Evolutionary conservation across 2,113 vertebrate species (phyloP).

Genomic region (Marcusenius ussheri): DNA sequence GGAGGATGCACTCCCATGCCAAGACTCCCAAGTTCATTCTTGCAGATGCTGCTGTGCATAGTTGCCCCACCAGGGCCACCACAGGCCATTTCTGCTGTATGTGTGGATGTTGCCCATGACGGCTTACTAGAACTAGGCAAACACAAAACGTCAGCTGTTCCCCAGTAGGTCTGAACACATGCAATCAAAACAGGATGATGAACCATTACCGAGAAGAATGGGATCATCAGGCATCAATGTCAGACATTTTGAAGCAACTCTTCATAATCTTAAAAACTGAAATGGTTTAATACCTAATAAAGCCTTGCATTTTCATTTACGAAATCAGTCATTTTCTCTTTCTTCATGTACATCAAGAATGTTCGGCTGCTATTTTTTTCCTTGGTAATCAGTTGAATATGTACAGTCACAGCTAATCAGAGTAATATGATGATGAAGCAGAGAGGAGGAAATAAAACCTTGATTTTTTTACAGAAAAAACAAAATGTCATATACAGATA

Average conservation of each 20-base stretch:
- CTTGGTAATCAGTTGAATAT: background rate
- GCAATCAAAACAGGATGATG: background rate
- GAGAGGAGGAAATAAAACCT: background rate
- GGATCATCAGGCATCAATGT: background rate
- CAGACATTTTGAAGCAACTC: background rate
- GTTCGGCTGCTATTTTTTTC: background rate
- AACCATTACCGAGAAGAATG: background rate
- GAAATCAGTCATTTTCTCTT: background rate
- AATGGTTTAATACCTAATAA: background rate
- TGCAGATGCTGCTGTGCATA: constrained; percentile 43
- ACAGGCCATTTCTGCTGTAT: background rate
- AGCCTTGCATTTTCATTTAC: background rate
- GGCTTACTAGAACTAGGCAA: background rate
- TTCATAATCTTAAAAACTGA: background rate
- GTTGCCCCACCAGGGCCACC: constrained; percentile 37
- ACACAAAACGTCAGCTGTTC: background rate
- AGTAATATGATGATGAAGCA: background rate
- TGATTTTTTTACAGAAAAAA: background rate
- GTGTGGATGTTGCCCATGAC: background rate
- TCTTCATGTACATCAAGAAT: background rate
- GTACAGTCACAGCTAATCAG: background rate
- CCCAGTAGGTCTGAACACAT: background rate
- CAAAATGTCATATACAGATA: background rate
- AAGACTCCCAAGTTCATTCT: constrained; percentile 33
- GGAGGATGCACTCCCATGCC: constrained; percentile 34